These are phyloP conservation scores for Anolis sagrei DNA, from an alignment of 2,113 vertebrate species.

Conservation along the genomic window DNA sequence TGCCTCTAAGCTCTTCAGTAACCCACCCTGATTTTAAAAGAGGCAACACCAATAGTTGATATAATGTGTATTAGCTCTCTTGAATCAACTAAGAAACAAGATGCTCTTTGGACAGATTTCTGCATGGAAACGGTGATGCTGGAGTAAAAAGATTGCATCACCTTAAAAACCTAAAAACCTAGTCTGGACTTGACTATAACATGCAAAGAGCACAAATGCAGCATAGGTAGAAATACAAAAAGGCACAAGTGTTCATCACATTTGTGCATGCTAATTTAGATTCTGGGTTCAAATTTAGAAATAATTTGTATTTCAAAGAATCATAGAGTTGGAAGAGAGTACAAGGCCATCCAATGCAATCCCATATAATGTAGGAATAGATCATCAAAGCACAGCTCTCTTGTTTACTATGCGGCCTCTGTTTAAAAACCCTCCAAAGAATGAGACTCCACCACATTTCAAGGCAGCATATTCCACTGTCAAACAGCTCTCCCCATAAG, in stretches of 20 bases:
- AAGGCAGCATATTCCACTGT: too few relatives aligned
- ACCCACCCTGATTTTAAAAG: neutral
- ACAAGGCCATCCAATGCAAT: too few relatives aligned
- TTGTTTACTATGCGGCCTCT: too few relatives aligned
- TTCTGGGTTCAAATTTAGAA: neutral
- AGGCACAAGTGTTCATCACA: neutral
- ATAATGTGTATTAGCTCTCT: conserved; percentile 41
- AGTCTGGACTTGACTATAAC: neutral
- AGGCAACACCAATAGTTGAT: conserved; percentile 28
- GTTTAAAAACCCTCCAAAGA: too few relatives aligned
- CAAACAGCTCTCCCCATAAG: too few relatives aligned
- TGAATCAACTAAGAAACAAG: neutral
- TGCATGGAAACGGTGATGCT: neutral
- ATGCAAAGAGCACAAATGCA: neutral
- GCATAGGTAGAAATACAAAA: neutral
- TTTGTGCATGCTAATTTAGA: neutral
- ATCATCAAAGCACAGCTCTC: too few relatives aligned
- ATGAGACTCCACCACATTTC: too few relatives aligned
- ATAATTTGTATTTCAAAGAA: neutral
- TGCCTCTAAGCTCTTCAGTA: conserved; percentile 50
- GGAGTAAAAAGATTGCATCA: neutral
- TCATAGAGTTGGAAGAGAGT: too few relatives aligned
- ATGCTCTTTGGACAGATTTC: conserved; percentile 47
- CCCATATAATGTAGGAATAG: too few relatives aligned
- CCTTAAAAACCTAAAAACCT: neutral